Evolutionary conservation across 2,113 vertebrate genomes (phyloP).

Genomic region (Pomatorhinus ruficollis): DNA sequence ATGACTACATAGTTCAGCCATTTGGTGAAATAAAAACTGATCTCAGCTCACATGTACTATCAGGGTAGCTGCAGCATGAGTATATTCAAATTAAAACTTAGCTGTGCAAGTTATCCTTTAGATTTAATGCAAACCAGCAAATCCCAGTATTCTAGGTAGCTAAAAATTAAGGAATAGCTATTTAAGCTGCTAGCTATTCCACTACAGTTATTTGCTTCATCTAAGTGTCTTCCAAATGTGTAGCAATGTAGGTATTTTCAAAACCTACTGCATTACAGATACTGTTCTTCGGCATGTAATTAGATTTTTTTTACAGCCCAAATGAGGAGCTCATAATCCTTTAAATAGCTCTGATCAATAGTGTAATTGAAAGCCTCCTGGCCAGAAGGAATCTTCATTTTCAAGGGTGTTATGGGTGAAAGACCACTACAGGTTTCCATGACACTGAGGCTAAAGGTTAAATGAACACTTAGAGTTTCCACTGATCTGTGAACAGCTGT

Average conservation of each 20-base stretch:
- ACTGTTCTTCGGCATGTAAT: slow-evolving; percentile 49
- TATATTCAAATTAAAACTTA: not conserved
- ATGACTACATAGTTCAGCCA: not conserved
- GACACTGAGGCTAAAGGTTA: slow-evolving; percentile 77
- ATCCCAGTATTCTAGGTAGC: not conserved
- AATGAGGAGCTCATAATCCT: slow-evolving; percentile 77
- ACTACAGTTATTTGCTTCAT: not conserved
- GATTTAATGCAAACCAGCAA: not conserved
- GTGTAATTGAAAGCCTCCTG: slow-evolving; percentile 74
- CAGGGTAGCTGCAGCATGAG: not conserved
- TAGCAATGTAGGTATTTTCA: slow-evolving; percentile 4
- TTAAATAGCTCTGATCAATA: slow-evolving; percentile 77
- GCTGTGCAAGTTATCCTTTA: not conserved
- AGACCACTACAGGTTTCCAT: slow-evolving; percentile 72
- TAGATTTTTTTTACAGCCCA: slow-evolving; percentile 65
- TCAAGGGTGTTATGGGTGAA: slow-evolving; percentile 69
- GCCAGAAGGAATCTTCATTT: slow-evolving; percentile 72
- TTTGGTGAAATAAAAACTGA: not conserved
- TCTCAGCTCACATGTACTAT: not conserved
- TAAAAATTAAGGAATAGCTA: not conserved
- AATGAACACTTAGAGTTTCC: slow-evolving; percentile 79
- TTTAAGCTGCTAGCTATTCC: not conserved
- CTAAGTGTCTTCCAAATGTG: not conserved
- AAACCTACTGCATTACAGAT: slow-evolving; percentile 13
- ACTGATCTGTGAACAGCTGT: slow-evolving; percentile 75